Evolutionary conservation across 2,113 vertebrate genomes (phyloP), one percentile per base, ranked within the genome.

Genomic region (Pseudorasbora parva): DNA sequence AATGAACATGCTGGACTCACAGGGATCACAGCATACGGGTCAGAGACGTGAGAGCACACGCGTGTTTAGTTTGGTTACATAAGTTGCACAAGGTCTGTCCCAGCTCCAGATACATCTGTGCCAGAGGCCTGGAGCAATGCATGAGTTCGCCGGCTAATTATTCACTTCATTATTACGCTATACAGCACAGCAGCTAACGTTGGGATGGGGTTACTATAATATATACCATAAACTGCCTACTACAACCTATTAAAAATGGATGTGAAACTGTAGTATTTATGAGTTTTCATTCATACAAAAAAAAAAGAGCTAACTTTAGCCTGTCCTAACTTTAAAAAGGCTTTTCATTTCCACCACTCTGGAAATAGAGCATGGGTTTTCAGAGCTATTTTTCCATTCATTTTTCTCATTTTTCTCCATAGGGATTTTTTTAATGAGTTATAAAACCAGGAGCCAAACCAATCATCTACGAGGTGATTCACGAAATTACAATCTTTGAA

Each of bases 81-180:
- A 84, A 84, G 74, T 27, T 41, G 49, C 51, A 82, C 33, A 82
- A 69, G 51, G 51, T 41, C 80, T 86, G 74, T 43, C 82, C 72
- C 47, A 43, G 59, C 74, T 66, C 72, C 21, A 54, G 66, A 60
- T 49, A 19, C 71, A 82, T 74, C 54, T 33, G 43, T 66, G 25
- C 45, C 57, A 64, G 45, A 17, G 51, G 81, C 81, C 27, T 64
- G 57, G 27, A n/a, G 66, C 14, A 43, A 56, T 73, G 82, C 62
- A 57, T 62, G 33, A n/a, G 37, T 74, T 49, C 80, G 68, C 82
- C 68, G 54, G 51, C 21, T 43, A 81, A 87, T 86, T 86, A 30
- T 79, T 73, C 64, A 88, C 76, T 59, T 82, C 80, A 78, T n/a
- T n/a, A 73, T 80, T 84, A 51, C 85, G 84, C 88, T 8, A 49